A percentile compares a stretch with the other conserved stretches of the same genome.
Conservation (phyloP, 2,797 vertebrate genomes). For the Acanthurus tractus region DNA sequence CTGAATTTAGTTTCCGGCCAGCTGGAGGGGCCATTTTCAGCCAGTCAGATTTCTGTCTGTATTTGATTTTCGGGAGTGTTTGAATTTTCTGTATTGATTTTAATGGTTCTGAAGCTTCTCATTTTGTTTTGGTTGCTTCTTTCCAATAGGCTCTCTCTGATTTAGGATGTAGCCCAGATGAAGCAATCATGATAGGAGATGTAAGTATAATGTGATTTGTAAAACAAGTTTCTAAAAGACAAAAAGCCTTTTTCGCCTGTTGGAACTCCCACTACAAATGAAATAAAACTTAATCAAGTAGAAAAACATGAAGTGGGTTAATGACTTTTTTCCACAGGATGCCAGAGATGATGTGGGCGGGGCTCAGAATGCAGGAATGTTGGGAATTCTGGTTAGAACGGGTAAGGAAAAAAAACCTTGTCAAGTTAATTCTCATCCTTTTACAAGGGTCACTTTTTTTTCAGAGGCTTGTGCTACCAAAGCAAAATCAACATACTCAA, state of each 20-base stretch:
- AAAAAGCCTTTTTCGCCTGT: background rate
- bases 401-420: constrained; percentile 76
- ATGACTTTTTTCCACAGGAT: constrained; percentile 83
- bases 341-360: constrained; percentile 95
- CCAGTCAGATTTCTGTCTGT: background rate
- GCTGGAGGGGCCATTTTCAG: background rate
- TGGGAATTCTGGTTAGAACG: constrained; percentile 94
- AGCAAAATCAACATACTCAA: no score
- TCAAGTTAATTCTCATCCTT: background rate
- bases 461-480: no score
- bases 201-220: constrained; percentile 51
- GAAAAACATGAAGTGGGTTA: background rate
- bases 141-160: constrained; percentile 87
- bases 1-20: background rate
- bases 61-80: background rate
- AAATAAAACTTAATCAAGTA: background rate
- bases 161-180: constrained; percentile 86
- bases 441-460: background rate
- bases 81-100: background rate
- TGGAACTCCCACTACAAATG: background rate
- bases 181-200: constrained; percentile 96
- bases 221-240: background rate
- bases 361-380: constrained; percentile 92
- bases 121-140: background rate
- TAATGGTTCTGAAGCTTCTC: background rate